Evolutionary conservation across 1,140 invertebrate species (phyloP).

Genomic region (Stegodyphus dumicola): DNA sequence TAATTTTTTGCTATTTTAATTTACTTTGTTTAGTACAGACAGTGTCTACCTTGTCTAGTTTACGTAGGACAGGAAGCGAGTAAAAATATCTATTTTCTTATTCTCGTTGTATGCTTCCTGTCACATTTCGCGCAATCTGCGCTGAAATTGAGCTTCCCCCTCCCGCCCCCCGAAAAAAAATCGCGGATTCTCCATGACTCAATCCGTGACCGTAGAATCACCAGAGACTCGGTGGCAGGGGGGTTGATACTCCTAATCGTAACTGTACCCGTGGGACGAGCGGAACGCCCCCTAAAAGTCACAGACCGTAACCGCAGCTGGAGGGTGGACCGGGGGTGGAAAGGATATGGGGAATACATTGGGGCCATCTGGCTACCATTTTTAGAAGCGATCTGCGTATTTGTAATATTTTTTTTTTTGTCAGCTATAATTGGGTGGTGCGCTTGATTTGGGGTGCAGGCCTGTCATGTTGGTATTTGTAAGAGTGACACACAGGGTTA

Average conservation of each 20-base stretch:
- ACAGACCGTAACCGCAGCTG: conserved; percentile 52
- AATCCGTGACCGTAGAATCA: no score
- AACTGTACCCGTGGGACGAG: conserved; percentile 41
- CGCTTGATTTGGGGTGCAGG: conserved; percentile 8
- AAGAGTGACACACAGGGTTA: no score
- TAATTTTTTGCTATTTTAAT: no score
- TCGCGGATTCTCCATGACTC: no score
- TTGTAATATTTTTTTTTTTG: conserved; percentile 19
- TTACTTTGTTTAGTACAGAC: no score
- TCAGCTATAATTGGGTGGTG: conserved; percentile 29
- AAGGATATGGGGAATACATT: conserved; percentile 9
- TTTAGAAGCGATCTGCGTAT: conserved; percentile 38
- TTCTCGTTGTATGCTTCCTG: no score
- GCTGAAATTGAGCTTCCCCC: no score
- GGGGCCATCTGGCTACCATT: conserved; percentile 51
- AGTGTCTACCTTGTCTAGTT: no score
- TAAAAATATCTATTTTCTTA: no score
- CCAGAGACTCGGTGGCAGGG: background rate
- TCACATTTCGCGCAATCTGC: no score
- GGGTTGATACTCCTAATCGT: conserved; percentile 33
- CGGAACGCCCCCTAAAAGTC: conserved; percentile 33
- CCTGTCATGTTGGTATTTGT: conserved; percentile 44
- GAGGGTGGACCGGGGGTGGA: background rate
- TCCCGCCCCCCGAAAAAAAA: background rate
- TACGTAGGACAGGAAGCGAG: no score